A percentile compares a stretch with the other conserved stretches of the same genome.
phyloP scores from a whole-genome alignment of 2,797 vertebrate species.

The Adelosebastes latens region DNA sequence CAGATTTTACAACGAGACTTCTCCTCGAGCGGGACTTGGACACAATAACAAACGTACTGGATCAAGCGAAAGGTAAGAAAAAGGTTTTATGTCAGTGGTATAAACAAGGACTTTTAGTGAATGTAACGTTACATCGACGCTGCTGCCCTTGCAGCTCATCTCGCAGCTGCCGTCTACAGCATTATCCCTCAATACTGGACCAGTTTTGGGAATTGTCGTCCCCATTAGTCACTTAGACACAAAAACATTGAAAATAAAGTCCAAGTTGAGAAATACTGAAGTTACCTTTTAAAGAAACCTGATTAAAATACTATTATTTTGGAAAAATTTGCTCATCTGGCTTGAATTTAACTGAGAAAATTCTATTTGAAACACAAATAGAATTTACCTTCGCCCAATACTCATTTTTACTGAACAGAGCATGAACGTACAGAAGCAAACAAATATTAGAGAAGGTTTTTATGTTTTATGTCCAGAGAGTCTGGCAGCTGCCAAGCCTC shows the following conservation, averaged over 20 bases:
- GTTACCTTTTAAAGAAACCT: background rate
- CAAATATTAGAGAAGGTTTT: background rate
- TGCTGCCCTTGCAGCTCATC: background rate
- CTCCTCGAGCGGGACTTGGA: too few species aligned
- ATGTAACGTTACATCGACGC: background rate
- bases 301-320: background rate
- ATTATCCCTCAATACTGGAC: background rate
- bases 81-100: too few species aligned
- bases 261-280: background rate
- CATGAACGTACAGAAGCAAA: background rate
- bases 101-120: too few species aligned
- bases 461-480: background rate
- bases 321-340: background rate
- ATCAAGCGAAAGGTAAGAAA: too few species aligned
- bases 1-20: too few species aligned
- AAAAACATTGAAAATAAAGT: background rate
- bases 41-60: too few species aligned
- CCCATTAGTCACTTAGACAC: background rate
- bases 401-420: background rate
- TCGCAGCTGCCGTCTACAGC: background rate
- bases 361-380: background rate
- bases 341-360: background rate
- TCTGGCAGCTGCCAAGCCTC: background rate
- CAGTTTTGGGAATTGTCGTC: background rate
- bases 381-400: background rate